Evolutionary conservation across 2,113 vertebrate genomes (phyloP).

Genomic region (Myotis lucifugus): DNA sequence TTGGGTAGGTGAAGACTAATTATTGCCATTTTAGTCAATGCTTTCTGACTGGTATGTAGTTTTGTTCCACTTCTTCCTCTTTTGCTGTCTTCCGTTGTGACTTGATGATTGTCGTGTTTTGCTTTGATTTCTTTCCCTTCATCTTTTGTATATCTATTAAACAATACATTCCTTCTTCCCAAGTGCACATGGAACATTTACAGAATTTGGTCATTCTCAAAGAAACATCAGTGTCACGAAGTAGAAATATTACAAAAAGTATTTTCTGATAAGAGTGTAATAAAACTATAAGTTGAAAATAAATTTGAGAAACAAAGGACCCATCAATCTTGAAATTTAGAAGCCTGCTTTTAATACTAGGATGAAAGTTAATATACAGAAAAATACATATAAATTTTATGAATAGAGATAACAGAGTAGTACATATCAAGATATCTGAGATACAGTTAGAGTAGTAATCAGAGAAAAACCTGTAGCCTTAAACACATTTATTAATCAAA

Average conservation of each 20-base stretch:
- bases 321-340: background rate
- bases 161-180: background rate
- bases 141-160: background rate
- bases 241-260: background rate
- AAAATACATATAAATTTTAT: background rate
- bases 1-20: background rate
- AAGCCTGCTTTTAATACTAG: background rate
- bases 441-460: background rate
- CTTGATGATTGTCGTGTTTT: background rate
- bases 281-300: background rate
- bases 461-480: background rate
- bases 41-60: background rate
- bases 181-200: background rate
- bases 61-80: background rate
- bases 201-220: background rate
- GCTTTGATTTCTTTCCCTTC: background rate
- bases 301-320: background rate
- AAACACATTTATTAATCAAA: background rate
- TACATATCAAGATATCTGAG: background rate
- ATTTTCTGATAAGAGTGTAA: too few species aligned
- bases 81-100: background rate
- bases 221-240: background rate
- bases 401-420: background rate
- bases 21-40: background rate
- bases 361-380: background rate